phyloP scores from a whole-genome alignment of 2,888 invertebrate species.

The Dichetophora obliterata region DNA sequence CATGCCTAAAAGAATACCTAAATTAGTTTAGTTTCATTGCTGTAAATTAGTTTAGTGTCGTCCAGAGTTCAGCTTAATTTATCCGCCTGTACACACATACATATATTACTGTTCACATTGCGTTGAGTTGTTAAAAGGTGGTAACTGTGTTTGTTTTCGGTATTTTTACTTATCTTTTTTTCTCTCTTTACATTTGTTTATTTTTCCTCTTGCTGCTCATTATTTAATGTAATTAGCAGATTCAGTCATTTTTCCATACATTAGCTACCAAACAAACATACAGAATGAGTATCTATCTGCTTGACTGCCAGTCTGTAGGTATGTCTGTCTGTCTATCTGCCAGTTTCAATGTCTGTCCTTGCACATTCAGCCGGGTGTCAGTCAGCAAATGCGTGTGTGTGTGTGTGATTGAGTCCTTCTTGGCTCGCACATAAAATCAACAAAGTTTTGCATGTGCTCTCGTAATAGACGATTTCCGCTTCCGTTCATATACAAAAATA shows the following conservation, averaged over 20 bases:
- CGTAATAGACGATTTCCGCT: constrained; percentile 34
- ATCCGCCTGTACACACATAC: no score
- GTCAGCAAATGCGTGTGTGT: background rate
- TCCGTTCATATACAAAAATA: constrained; percentile 33
- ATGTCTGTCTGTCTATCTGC: no score
- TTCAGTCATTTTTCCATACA: constrained; percentile 16
- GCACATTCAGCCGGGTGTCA: no score
- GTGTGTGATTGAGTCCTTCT: background rate
- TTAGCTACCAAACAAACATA: constrained; percentile 8
- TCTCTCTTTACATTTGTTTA: background rate
- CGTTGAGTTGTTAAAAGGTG: background rate
- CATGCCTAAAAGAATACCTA: no score
- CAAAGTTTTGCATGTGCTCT: background rate
- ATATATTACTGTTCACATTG: background rate
- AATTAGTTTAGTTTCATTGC: no score
- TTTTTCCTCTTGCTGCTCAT: constrained; percentile 12
- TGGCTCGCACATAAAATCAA: constrained; percentile 22
- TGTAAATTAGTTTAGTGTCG: no score
- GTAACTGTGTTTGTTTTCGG: background rate
- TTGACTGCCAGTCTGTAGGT: no score
- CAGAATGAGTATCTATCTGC: background rate
- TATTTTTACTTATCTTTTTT: background rate
- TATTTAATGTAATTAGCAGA: constrained; percentile 30
- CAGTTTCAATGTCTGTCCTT: no score
- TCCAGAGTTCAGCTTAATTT: background rate